Evolutionary conservation across 2,113 vertebrate species (phyloP).

Genomic region (Scolopax mira): DNA sequence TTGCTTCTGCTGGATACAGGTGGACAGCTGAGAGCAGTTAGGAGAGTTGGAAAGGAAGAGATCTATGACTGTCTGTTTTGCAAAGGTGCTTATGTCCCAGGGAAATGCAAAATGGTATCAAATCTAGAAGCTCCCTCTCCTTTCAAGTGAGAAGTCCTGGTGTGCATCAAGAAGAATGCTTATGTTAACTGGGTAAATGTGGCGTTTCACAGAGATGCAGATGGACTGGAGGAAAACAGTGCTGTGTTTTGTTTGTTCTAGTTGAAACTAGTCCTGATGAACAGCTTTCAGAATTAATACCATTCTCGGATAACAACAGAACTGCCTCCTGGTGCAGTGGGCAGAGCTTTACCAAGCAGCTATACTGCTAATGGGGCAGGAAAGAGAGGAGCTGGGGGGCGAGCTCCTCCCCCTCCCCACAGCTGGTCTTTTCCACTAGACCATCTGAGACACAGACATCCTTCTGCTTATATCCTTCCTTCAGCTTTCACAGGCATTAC

Average conservation of each 20-base stretch:
- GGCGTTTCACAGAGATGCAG: background rate
- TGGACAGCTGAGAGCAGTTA: background rate
- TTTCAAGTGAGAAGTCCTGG: background rate
- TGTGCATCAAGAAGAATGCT: background rate
- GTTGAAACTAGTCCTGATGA: background rate
- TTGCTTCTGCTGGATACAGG: background rate
- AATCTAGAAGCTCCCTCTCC: background rate
- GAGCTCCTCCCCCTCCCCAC: background rate
- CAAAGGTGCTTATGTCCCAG: background rate
- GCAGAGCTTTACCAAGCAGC: background rate
- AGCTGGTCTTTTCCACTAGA: background rate
- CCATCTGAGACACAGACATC: background rate
- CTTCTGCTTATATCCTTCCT: no score
- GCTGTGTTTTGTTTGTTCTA: background rate
- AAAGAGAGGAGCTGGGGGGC: rapidly evolving
- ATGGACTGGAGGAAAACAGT: background rate
- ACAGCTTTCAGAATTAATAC: background rate
- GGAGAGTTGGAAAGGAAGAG: background rate
- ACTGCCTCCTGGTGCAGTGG: background rate
- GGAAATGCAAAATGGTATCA: background rate
- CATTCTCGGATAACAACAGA: background rate
- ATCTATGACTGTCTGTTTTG: background rate
- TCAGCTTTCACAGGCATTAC: background rate
- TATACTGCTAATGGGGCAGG: rapidly evolving
- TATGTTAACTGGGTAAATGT: background rate